Percentiles rank a stretch among this genome's conserved stretches.
Conservation (phyloP, 2,797 vertebrate genomes). For the Delichon dasypus region DNA sequence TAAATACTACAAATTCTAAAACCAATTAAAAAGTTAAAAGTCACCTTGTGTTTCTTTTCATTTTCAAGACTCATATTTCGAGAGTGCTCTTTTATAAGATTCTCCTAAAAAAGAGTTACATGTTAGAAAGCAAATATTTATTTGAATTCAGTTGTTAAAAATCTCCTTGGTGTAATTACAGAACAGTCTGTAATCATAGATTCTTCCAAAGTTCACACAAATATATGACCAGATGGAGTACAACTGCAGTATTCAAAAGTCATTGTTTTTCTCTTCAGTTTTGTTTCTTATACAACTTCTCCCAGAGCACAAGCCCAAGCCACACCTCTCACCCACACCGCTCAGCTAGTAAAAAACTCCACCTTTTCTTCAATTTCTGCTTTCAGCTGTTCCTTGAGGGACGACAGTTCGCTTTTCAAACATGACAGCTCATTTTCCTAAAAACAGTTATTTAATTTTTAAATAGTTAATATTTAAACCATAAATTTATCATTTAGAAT, state of each 20-base stretch:
- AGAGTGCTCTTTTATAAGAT: constrained; percentile 57
- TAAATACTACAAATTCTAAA: neutral
- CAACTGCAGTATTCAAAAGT: neutral
- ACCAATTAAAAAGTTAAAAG: neutral
- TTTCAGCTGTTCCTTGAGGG: too few species aligned
- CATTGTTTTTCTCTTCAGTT: neutral
- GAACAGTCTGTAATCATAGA: neutral
- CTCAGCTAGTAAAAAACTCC: neutral
- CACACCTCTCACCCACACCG: neutral
- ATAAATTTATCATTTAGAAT: too few species aligned
- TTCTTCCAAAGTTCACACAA: neutral
- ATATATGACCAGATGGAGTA: neutral
- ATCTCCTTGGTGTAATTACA: neutral
- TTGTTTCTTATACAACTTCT: neutral
- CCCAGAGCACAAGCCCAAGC: neutral
- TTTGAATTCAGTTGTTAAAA: neutral
- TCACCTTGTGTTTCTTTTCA: constrained; percentile 75
- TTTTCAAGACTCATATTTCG: constrained; percentile 36
- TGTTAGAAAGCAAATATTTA: neutral
- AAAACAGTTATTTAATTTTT: neutral
- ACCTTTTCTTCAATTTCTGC: constrained; percentile 81
- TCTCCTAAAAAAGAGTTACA: constrained; percentile 60
- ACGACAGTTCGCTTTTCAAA: too few species aligned
- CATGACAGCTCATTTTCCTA: constrained; percentile 82
- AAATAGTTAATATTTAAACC: too few species aligned